Conservation (phyloP, 1,140 invertebrate species). For the Leptinotarsa lineolata region DNA sequence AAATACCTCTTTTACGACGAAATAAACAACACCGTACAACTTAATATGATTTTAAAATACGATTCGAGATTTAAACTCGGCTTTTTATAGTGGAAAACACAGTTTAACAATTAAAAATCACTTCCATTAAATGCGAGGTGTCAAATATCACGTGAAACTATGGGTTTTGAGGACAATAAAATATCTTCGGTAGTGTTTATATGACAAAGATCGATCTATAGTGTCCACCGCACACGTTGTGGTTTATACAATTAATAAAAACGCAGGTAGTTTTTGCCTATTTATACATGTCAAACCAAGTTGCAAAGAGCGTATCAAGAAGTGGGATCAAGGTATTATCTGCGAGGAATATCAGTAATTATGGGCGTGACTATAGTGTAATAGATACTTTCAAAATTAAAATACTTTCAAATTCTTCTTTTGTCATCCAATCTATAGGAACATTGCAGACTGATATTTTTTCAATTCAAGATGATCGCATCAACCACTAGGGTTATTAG, state of each 20-base stretch:
- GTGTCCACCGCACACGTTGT: conserved; percentile 34
- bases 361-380: background rate
- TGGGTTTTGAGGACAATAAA: conserved; percentile 32
- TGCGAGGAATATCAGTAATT: background rate
- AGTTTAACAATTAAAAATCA: conserved; percentile 37
- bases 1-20: conserved; percentile 10
- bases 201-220: conserved; percentile 36
- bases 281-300: conserved; percentile 33
- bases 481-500: too few relatives aligned
- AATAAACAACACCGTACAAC: conserved; percentile 14
- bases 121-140: conserved; percentile 34
- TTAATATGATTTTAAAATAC: conserved; percentile 22
- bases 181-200: conserved; percentile 36
- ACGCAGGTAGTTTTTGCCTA: conserved; percentile 40
- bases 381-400: background rate
- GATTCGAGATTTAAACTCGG: conserved; percentile 2
- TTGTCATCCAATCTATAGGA: too few relatives aligned
- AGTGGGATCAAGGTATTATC: background rate
- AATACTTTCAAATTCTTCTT: background rate
- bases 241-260: conserved; percentile 31
- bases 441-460: too few relatives aligned
- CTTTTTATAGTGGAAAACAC: conserved; percentile 13
- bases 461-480: too few relatives aligned
- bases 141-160: conserved; percentile 38
- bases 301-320: conserved; percentile 3